These are phyloP conservation scores for Gymnorhina tibicen DNA, from an alignment of 2,113 vertebrate genomes.

Conservation along the genomic window DNA sequence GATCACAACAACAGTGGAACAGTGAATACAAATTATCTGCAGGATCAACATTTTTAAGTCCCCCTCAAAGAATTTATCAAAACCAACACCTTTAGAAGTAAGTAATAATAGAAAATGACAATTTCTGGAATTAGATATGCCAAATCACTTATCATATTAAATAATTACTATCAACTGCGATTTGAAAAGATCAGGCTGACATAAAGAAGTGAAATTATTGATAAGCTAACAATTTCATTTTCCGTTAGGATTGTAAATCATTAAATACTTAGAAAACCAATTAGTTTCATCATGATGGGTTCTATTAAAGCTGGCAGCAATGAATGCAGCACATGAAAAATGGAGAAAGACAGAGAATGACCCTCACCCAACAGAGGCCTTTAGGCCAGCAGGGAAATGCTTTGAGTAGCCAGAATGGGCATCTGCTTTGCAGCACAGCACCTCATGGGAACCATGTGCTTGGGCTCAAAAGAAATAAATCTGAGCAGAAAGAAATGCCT, in stretches of 20 bases:
- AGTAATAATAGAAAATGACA: background rate
- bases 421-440: background rate
- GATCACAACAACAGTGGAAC: background rate
- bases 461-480: background rate
- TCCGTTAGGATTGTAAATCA: background rate
- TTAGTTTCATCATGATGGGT: background rate
- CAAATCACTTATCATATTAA: background rate
- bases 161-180: background rate
- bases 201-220: constrained; percentile 13
- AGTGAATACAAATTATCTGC: background rate
- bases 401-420: background rate
- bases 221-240: background rate
- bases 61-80: background rate
- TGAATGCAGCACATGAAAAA: background rate
- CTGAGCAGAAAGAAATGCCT: background rate
- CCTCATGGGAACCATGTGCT: background rate
- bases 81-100: background rate
- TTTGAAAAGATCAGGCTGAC: background rate
- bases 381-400: background rate
- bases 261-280: background rate
- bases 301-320: background rate
- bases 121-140: background rate
- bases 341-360: background rate
- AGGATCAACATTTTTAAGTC: background rate
- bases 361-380: background rate